Conservation (phyloP, 2,113 vertebrate species). For the Clarias macrocephalus region DNA sequence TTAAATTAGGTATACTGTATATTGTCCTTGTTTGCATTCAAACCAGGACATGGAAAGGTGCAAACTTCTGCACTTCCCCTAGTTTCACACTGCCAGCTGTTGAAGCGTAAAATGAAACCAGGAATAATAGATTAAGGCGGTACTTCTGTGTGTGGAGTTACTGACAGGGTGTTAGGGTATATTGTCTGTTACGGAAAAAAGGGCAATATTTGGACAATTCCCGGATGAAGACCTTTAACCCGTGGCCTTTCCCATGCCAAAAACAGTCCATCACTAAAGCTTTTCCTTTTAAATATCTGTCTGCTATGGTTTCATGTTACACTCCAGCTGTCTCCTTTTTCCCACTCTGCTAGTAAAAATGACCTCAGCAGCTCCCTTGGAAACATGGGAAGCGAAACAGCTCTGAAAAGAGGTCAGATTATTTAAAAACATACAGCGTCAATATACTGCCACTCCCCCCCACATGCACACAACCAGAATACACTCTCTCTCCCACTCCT, state of each 20-base stretch:
- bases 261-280: slow-evolving; percentile 56
- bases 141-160: not conserved
- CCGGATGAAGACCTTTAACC: slow-evolving; percentile 55
- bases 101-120: not conserved
- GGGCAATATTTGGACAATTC: slow-evolving; percentile 55
- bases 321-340: slow-evolving; percentile 58
- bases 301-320: slow-evolving; percentile 51
- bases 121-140: slow-evolving; percentile 13
- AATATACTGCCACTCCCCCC: not conserved
- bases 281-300: slow-evolving; percentile 56
- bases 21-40: not conserved
- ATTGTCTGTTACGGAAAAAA: slow-evolving; percentile 58
- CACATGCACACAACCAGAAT: slow-evolving; percentile 16
- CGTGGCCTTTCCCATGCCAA: slow-evolving; percentile 51
- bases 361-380: slow-evolving; percentile 52
- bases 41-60: too few species aligned
- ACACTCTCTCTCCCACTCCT: not conserved
- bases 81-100: not conserved
- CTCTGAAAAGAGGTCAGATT: slow-evolving; percentile 59
- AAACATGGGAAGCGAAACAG: slow-evolving; percentile 53
- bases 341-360: slow-evolving; percentile 52
- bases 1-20: too few species aligned
- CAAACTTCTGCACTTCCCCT: not conserved
- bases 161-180: slow-evolving; percentile 26
- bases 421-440: slow-evolving; percentile 57